Conservation (phyloP, 64 coral and sea anemone genomes). For the Montipora cactus region DNA sequence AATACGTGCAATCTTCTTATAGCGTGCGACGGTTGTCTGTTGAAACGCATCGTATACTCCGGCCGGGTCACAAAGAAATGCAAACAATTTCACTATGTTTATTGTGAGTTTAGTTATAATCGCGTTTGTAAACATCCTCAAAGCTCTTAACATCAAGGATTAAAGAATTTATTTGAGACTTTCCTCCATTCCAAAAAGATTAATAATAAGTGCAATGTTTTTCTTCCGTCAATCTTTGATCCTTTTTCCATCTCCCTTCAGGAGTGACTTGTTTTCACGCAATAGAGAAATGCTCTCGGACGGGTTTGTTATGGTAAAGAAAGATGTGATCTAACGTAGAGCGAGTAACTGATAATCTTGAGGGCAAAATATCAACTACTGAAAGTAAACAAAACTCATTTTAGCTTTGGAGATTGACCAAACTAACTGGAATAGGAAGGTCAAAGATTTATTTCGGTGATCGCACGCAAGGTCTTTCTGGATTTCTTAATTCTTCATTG, state of each 20-base stretch:
- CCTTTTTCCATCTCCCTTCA: neutral
- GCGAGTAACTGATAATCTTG: neutral
- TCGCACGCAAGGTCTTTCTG: neutral
- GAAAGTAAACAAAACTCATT: neutral
- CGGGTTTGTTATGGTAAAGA: neutral
- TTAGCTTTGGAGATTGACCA: too few species aligned
- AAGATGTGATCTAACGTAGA: neutral
- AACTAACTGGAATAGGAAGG: neutral
- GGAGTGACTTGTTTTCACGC: neutral
- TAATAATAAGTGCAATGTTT: neutral
- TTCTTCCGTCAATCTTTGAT: neutral
- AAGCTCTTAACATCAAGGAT: neutral
- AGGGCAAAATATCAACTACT: neutral
- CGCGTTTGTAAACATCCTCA: conserved; percentile 20
- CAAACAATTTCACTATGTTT: neutral
- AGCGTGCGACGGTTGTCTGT: too few species aligned
- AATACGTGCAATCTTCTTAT: too few species aligned
- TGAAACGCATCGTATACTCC: too few species aligned
- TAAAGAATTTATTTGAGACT: neutral
- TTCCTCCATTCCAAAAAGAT: neutral
- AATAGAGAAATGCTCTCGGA: neutral
- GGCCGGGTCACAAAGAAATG: neutral
- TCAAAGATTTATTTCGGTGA: neutral
- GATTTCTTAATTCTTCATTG: neutral
- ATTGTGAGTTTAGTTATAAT: neutral